These are phyloP conservation scores for Ormyrus nitidulus DNA, from an alignment of 2,888 invertebrate genomes.

Conservation along the genomic window DNA sequence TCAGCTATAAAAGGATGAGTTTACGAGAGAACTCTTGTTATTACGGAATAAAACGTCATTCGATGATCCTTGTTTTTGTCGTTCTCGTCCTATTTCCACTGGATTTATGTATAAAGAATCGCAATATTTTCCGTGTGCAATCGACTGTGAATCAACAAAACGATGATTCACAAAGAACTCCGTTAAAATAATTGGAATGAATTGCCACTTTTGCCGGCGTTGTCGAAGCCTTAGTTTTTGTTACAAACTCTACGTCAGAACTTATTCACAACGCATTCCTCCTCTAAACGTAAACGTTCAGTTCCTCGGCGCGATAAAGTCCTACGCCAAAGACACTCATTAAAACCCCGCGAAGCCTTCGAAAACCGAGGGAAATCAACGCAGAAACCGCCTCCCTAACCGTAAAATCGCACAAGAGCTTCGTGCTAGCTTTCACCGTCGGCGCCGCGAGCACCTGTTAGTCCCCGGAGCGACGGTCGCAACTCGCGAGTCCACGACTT, in stretches of 20 bases:
- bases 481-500: not conserved
- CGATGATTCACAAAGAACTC: conserved; percentile 26
- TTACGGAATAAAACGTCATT: too few relatives aligned
- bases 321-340: not conserved
- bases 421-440: too few relatives aligned
- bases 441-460: too few relatives aligned
- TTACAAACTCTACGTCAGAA: not conserved
- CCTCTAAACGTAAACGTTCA: too few relatives aligned
- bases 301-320: too few relatives aligned
- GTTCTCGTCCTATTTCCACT: conserved; percentile 1
- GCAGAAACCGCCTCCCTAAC: conserved; percentile 33
- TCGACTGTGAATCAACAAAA: conserved; percentile 22
- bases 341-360: conserved; percentile 9
- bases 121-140: not conserved
- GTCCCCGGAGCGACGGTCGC: too few relatives aligned
- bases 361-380: conserved; percentile 4
- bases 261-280: too few relatives aligned
- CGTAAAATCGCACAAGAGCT: conserved; percentile 21
- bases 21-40: too few relatives aligned
- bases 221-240: not conserved
- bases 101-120: not conserved
- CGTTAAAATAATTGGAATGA: conserved; percentile 24
- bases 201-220: conserved; percentile 8
- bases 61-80: not conserved
- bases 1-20: too few relatives aligned